A percentile compares a stretch with the other conserved stretches of the same genome.
Evolutionary conservation across 1,140 invertebrate genomes (phyloP).

Genomic region (Antheraea pernyi): DNA sequence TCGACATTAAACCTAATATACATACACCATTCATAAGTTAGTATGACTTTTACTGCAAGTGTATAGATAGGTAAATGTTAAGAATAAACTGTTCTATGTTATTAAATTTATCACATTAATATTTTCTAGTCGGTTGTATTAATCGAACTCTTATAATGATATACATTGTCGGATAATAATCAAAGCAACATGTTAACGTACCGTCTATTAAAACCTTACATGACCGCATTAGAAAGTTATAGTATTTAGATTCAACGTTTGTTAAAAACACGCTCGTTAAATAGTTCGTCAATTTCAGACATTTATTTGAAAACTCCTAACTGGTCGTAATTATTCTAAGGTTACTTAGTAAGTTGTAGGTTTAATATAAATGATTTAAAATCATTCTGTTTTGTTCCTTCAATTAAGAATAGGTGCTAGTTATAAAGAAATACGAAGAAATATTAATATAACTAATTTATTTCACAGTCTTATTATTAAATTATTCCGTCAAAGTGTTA

Average conservation of each 20-base stretch:
- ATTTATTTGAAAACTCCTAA: conserved; percentile 17
- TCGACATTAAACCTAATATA: not conserved
- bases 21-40: not conserved
- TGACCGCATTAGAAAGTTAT: no score
- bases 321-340: conserved; percentile 23
- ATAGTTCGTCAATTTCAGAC: conserved; percentile 28
- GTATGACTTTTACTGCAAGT: not conserved
- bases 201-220: not conserved
- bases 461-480: not conserved
- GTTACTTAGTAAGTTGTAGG: conserved; percentile 26
- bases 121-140: not conserved
- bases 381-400: conserved; percentile 13
- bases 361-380: conserved; percentile 18
- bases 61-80: conserved; percentile 3
- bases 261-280: not conserved
- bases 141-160: not conserved
- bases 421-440: conserved; percentile 3
- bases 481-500: not conserved
- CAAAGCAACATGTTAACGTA: no score
- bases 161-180: not conserved
- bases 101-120: not conserved
- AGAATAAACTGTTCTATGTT: not conserved
- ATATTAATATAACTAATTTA: not conserved
- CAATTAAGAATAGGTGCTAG: conserved; percentile 14
- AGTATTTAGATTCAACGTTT: not conserved